Base-by-base conservation (phyloP, 2,113 vertebrate species). In the Eulemur rufifrons region DNA sequence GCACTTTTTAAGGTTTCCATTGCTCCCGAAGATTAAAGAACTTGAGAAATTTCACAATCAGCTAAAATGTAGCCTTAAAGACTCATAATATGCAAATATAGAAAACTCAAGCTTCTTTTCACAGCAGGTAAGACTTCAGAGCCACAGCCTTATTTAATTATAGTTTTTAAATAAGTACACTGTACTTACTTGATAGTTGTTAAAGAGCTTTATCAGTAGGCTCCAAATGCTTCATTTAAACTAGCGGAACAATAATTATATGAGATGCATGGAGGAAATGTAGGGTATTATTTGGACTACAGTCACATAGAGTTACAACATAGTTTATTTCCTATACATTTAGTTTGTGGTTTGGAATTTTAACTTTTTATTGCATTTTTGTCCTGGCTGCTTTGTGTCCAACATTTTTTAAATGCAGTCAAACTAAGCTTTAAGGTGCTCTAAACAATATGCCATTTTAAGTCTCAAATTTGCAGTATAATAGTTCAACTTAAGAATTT, bases 71-170 rank as follows among this genome's bases (percentile, higher is more conserved):
- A 63, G n/a, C 74, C 50, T 77, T 95, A 83, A 91, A 86, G 78
- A 86, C 50, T 96, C 45, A 74, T 68, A 86, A 45, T 76, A 77
- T 85, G 56, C 71, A 91, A 83, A 93, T 68, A 61, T 11, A 73
- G 59, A 81, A 80, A 64, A 27, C 56, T 89, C 68, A 81, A 20
- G 59, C n/a, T 74, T 86, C 56, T 94, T 93, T 96, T 94, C 93
- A 83, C 50, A 94, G 93, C 74, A 96, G 86, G 73, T 89, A 81
- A 93, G 54, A 82, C 89, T 96, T 91, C 42, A 94, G 56, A 89
- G 89, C 64, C 76, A 84, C 83, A 85, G 90, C 59, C 87, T 92
- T 95, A 74, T 47, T 93, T 98, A 95, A 94, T 96, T 97, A 92
- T 21, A 86, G 63, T 93, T 97, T 96, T 96, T 93, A 89, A 96